phyloP scores from a whole-genome alignment of 2,113 vertebrate species.

The Donacobius atricapilla region DNA sequence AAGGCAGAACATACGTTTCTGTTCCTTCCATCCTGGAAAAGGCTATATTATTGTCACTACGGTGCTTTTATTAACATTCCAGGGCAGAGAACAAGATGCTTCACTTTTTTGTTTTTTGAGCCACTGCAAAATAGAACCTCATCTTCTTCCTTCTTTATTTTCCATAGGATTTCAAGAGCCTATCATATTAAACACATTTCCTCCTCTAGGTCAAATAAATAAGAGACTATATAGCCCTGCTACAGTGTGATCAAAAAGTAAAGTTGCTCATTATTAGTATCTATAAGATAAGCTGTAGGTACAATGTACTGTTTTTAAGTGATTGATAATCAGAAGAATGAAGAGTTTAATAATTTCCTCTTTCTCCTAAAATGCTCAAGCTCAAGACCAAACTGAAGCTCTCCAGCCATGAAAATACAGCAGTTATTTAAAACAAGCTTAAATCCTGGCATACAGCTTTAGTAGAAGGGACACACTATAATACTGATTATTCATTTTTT shows the following conservation, averaged over 20 bases:
- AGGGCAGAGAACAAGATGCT: conserved; percentile 1
- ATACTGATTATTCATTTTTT: neutral
- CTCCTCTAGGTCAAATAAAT: neutral
- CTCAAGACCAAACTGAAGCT: neutral
- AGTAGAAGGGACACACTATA: neutral
- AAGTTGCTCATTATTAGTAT: neutral
- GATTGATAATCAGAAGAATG: neutral
- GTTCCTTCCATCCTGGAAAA: neutral
- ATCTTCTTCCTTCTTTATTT: neutral
- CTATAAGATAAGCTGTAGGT: neutral
- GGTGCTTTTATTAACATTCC: conserved; percentile 27
- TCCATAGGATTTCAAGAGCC: neutral
- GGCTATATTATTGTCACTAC: conserved; percentile 3
- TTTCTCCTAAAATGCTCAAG: neutral
- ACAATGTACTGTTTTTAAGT: neutral
- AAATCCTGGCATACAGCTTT: neutral
- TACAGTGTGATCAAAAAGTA: neutral
- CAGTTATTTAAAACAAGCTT: neutral
- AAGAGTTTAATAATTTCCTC: neutral
- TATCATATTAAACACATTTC: neutral
- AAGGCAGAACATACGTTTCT: conserved; percentile 28
- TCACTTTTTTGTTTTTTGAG: neutral
- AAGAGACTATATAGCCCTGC: neutral
- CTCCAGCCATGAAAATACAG: neutral
- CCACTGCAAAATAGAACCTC: neutral